Base-by-base conservation (phyloP, 2,797 vertebrate species). In the Myotis planiceps region DNA sequence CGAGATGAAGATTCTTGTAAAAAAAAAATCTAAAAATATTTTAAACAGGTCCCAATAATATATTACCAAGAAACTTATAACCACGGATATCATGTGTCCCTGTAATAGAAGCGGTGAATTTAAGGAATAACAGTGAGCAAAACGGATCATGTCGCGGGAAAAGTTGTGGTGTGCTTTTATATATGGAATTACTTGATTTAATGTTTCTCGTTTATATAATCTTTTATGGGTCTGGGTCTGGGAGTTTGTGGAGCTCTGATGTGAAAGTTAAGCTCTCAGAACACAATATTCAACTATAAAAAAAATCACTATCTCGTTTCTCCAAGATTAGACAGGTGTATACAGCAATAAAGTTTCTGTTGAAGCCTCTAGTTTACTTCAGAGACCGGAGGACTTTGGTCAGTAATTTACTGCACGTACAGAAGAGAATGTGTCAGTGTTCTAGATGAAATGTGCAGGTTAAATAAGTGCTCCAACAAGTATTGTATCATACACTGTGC, bases 21-120 rank as follows among this genome's bases (percentile, higher is more conserved):
- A 32, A 65, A 75, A 60, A 76, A 34, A 53, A 51, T 71, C 83
- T 60, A 96, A 93, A 97, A 78, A 42, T 69, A 68, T 86, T 82
- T 89, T 32, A 68, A 88, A n/a, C 9, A 25, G 74, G 53, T 55
- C 14, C 45, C 25, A 68, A 25, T 32, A 32, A 15, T 29, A n/a
- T 8, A 9, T 65, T 83, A 53, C 16, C 69, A 79, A 90, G 89
- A 88, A 53, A 51, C 2, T 45, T 55, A 49, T 6, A 63, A 39
- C 4, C 32, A 23, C 68, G 18, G 37, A 25, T 60, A n/a, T 1
- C 42, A 1, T 27, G 2, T 79, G 2, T 55, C 29, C 39, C 49
- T 66, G 71, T 32, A 45, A 23, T 7, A 9, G 45, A 79, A 86
- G 32, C 29, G 63, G 45, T 8, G 55, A 5, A 51, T 51, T 66